Conservation (phyloP, 92 coral and sea anemone species). For the Porites lobata region DNA sequence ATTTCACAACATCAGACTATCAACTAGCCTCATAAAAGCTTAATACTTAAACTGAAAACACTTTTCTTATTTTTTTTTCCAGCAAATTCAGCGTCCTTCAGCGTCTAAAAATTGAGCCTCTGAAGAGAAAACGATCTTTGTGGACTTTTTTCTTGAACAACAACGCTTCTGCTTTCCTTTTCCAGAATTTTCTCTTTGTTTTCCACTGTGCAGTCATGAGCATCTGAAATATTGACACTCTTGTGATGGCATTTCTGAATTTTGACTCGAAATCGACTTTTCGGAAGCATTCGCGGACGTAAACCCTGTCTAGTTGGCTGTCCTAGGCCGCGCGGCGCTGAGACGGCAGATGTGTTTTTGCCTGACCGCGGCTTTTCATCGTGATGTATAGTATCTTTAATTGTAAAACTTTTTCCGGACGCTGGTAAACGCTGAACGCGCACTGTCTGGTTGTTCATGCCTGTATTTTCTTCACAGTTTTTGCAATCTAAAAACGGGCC, state of each 20-base stretch:
- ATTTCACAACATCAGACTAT: background rate
- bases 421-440: slow-evolving; percentile 24
- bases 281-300: slow-evolving; percentile 46
- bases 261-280: slow-evolving; percentile 48
- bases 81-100: too few relatives aligned
- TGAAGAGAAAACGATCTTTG: slow-evolving; percentile 43
- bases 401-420: slow-evolving; percentile 39
- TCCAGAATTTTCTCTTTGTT: slow-evolving; percentile 18
- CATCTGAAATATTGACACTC: slow-evolving; percentile 43
- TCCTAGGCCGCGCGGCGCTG: too few relatives aligned
- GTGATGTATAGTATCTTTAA: slow-evolving; percentile 13
- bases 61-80: background rate
- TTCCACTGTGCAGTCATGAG: background rate
- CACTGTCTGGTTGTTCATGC: slow-evolving; percentile 23
- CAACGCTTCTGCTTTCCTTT: slow-evolving; percentile 16
- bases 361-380: background rate
- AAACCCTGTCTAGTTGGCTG: background rate
- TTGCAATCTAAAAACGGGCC: background rate
- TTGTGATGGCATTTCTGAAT: slow-evolving; percentile 52
- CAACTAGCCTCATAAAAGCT: background rate
- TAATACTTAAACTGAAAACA: too few relatives aligned
- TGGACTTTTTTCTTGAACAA: slow-evolving; percentile 17
- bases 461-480: background rate
- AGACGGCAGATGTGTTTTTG: too few relatives aligned
- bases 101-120: background rate